phyloP scores from a whole-genome alignment of 2,888 invertebrate genomes.

The Rotaria magnacalcarata region DNA sequence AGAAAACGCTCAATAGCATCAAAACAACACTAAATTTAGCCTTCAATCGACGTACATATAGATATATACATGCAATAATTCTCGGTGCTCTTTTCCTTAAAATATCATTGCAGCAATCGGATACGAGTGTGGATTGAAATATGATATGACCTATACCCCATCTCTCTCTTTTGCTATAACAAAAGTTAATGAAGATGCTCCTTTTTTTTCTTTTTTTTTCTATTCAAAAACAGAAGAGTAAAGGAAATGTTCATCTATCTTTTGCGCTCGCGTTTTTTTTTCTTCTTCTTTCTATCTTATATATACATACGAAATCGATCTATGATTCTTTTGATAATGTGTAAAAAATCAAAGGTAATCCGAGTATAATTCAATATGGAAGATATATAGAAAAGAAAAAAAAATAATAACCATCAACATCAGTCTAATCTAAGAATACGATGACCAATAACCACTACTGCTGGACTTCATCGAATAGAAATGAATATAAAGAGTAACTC shows the following conservation, averaged over 20 bases:
- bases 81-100: conserved; percentile 22
- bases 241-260: not conserved
- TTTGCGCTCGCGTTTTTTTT: not conserved
- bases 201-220: not conserved
- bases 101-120: conserved; percentile 19
- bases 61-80: not conserved
- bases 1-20: not conserved
- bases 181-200: conserved; percentile 28
- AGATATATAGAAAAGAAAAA: not conserved
- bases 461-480: conserved; percentile 7
- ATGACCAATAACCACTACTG: conserved; percentile 26
- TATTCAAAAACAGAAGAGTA: not conserved
- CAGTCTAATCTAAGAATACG: conserved; percentile 23
- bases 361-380: conserved; percentile 23
- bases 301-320: conserved; percentile 7
- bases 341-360: conserved; percentile 21
- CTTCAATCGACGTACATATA: not conserved
- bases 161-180: not conserved
- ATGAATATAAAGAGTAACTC: conserved; percentile 26
- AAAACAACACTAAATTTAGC: not conserved
- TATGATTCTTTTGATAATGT: conserved; percentile 8
- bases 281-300: not conserved
- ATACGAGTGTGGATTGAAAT: conserved; percentile 22
- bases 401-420: not conserved
- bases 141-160: not conserved